A percentile compares a stretch with the other conserved stretches of the same genome.
Conservation (phyloP, 2,113 vertebrate species). For the Gorilla gorilla region DNA sequence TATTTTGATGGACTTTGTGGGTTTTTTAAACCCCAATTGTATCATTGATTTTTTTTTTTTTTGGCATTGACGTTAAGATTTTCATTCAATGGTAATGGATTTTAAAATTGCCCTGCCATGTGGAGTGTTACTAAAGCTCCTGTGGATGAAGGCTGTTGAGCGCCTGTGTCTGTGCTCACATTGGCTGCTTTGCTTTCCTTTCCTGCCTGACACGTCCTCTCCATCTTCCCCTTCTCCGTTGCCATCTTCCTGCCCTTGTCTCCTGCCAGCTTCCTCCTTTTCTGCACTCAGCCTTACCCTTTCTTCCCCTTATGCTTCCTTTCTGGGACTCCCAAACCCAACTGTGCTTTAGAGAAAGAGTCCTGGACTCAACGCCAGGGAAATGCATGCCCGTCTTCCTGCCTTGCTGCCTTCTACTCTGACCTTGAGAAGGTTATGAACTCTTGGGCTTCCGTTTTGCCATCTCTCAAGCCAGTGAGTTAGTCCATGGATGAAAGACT, state of each 20-base stretch:
- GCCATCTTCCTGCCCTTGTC: neutral
- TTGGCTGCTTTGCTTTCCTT: neutral
- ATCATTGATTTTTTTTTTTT: neutral
- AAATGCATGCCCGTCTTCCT: rapidly evolving
- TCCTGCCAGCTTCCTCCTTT: neutral
- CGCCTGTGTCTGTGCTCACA: rapidly evolving
- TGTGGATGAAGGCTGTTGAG: rapidly evolving
- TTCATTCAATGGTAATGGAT: neutral
- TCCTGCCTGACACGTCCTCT: rapidly evolving
- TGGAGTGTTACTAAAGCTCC: rapidly evolving
- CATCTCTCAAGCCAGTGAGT: neutral
- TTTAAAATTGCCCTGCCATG: neutral
- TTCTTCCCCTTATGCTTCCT: neutral
- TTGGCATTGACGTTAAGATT: neutral
- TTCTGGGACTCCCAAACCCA: neutral
- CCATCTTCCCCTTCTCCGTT: rapidly evolving
- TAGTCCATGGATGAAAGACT: neutral
- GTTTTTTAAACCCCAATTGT: neutral
- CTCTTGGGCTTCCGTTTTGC: too few species aligned
- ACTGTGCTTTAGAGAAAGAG: rapidly evolving
- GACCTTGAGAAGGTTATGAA: neutral
- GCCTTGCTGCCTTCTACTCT: rapidly evolving
- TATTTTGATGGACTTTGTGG: neutral
- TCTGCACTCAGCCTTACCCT: neutral
- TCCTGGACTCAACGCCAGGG: neutral